Evolutionary conservation across 2,113 vertebrate genomes (phyloP), one percentile per base, ranked within the genome.

Genomic region (Nicator chloris): DNA sequence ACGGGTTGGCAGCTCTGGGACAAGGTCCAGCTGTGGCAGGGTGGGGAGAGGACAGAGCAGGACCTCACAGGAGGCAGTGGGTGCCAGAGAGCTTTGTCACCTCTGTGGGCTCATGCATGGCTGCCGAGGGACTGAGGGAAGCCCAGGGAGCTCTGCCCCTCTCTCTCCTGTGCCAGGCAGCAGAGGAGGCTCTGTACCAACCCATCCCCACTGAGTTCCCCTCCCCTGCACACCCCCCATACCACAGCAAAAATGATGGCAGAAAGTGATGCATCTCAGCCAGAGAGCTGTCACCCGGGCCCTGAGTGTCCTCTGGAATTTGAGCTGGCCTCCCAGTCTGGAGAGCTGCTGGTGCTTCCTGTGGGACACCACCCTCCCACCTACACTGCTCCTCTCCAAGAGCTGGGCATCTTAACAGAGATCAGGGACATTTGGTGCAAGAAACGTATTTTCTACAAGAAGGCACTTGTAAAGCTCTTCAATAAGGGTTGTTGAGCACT

Each of bases 331-430:
- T 33, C n/a, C 35, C 28, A 4, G 8, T 28, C 69, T 60, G 64
- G 21, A 53, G 40, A 70, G 35, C 35, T 71, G 35, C 69, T 59
- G 68, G 35, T 47, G 31, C 42, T 49, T 68, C 71, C 26, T 39
- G 21, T 20, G 51, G 64, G n/a, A 24, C 45, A 49, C 21, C 40
- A 60, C 21, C 2, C 33, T 61, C 60, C 50, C 19, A 6, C 9
- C 50, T 47, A 35, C 18, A 6, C 44, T 21, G 26, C 88, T 53
- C 31, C 31, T 61, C 33, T 35, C 78, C 24, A 27, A 11, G 3
- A 1, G 24, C 0, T 8, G 11, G 51, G 47, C 40, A 9, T 23
- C 69, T 47, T 8, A 47, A 33, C 27, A 20, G 53, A 24, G 11
- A 33, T 18, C 28, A 23, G 44, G 35, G 27, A 44, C 51, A 35